Evolutionary conservation across 2,888 invertebrate genomes (phyloP), one percentile per base, ranked within the genome.

Genomic region (Agrochola lychnidis): DNA sequence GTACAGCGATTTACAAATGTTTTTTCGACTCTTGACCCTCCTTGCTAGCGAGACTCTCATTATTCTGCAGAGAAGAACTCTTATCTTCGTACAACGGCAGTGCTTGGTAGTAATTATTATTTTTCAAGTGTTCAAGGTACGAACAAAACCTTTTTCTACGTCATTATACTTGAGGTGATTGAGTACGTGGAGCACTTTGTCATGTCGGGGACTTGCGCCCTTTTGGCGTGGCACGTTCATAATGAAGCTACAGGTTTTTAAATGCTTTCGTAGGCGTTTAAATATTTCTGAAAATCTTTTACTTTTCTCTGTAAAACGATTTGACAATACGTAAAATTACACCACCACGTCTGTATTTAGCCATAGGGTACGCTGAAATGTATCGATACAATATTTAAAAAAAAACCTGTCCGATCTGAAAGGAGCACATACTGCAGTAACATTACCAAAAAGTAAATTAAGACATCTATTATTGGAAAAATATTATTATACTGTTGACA

Each of bases 41-140:
- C 71, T 64, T 62, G 76, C 76, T 25, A 76, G 82, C 77, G 68
- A 79, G 86, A 63, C 67, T 86, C 86, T 87, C 83, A 86, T 87
- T 87, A 87, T 70, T 76, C 62, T 51, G 70, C 73, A 66, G 84
- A 82, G 75, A 76, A 87, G 82, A 79, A 81, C 88, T 76, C 87
- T 87, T 81, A 73, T 88, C 88, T 85, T 70, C 71, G 66, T 56
- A 87, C 82, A 88, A 84, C 82, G 85, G 76, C 40, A 82, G 82
- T 76, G 66, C 83, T 82, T 79, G 67, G 78, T 30, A 84, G 85
- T 87, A 88, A 88, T 88, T 87, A 88, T 88, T 87, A 88, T 88
- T 85, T 85, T 79, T 76, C 75, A 85, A 88, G 87, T 67, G 63
- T 22, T 71, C 70, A 57, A 80, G 72, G 81, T 79, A 86, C 45